Evolutionary conservation across 1,140 invertebrate genomes (phyloP).

Genomic region (Drosophila lacertosa): DNA sequence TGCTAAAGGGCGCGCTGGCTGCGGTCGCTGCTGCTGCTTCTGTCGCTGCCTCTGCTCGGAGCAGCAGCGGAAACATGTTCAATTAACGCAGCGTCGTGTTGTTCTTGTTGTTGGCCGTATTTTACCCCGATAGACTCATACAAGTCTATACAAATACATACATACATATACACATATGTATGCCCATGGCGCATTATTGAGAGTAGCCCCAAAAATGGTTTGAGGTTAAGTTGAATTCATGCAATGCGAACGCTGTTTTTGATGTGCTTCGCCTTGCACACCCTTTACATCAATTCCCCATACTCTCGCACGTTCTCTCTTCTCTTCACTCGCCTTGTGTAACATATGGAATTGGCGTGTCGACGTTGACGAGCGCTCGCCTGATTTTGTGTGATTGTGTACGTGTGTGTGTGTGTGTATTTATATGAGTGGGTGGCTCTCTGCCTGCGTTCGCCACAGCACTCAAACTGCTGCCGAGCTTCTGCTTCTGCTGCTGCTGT

Average conservation of each 20-base stretch:
- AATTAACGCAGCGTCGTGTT: conserved; percentile 53
- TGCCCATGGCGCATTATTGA: conserved; percentile 1
- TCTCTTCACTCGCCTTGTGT: conserved; percentile 20
- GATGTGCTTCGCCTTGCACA: conserved; percentile 32
- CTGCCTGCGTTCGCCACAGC: conserved; percentile 1
- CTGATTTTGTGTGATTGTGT: too few relatives aligned
- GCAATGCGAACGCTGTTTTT: conserved; percentile 35
- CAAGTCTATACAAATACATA: neutral
- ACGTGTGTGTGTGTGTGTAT: conserved; percentile 2
- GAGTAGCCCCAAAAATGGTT: conserved; percentile 33
- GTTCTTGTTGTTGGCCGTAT: conserved; percentile 51
- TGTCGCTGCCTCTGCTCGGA: conserved; percentile 4
- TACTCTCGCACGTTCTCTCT: neutral
- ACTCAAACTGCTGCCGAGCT: neutral
- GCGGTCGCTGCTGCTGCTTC: conserved; percentile 8
- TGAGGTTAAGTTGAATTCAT: conserved; percentile 50
- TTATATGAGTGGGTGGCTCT: conserved; percentile 11
- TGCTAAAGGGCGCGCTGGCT: conserved; percentile 49
- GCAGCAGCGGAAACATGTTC: conserved; percentile 71
- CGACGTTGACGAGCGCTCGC: conserved; percentile 66
- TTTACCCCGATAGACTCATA: conserved; percentile 55
- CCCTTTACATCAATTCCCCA: conserved; percentile 25
- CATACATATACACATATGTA: conserved; percentile 5
- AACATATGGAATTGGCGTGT: conserved; percentile 67
- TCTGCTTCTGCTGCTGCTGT: conserved; percentile 16